These are phyloP conservation scores for Oedothorax gibbosus DNA, from an alignment of 1,140 invertebrate genomes.

Conservation along the genomic window DNA sequence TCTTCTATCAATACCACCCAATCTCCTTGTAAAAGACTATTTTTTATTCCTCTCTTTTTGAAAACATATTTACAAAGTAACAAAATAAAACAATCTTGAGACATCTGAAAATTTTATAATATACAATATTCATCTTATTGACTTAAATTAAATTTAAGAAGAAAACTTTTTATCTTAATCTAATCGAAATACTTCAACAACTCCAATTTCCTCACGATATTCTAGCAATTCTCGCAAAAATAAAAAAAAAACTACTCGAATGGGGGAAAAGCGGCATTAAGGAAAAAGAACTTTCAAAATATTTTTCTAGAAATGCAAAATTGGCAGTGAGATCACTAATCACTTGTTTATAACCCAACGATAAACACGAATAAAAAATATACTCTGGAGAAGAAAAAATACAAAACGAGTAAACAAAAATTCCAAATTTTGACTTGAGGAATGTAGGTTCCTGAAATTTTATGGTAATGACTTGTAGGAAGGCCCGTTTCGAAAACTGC, in stretches of 20 bases:
- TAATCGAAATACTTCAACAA: background rate
- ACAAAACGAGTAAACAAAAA: conserved; percentile 53
- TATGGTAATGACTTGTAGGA: conserved; percentile 53
- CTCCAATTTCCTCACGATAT: background rate
- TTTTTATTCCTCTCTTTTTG: too few species aligned
- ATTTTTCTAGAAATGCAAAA: background rate
- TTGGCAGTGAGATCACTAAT: conserved; percentile 38
- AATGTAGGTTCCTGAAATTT: conserved; percentile 54
- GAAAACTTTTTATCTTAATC: too few species aligned
- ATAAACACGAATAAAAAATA: conserved; percentile 39
- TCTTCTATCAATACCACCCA: too few species aligned
- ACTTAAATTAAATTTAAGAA: too few species aligned
- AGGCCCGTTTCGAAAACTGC: conserved; percentile 6
- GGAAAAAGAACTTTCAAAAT: conserved; percentile 4
- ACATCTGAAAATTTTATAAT: too few species aligned
- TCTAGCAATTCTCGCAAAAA: background rate
- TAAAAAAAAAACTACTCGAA: background rate
- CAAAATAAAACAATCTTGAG: too few species aligned
- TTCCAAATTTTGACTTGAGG: conserved; percentile 32
- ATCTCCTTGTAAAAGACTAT: too few species aligned
- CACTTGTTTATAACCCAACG: conserved; percentile 55
- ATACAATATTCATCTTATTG: too few species aligned
- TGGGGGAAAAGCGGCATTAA: background rate
- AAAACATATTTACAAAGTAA: too few species aligned
- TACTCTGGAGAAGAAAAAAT: conserved; percentile 18